Evolutionary conservation across 2,797 vertebrate genomes (phyloP).

Genomic region (Hydrophis major): DNA sequence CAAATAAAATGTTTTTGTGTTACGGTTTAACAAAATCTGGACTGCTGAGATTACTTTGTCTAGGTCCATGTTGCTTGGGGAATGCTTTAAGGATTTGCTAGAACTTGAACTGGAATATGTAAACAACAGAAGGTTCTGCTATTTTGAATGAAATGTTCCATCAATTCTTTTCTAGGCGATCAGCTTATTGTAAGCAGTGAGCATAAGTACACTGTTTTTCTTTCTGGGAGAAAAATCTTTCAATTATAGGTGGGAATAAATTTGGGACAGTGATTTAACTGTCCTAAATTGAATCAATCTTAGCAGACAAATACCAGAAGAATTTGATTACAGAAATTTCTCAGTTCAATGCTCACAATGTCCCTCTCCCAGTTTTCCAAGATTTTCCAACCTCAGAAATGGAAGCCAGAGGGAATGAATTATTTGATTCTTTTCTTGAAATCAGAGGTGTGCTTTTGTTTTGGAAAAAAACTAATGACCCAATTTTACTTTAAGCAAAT

Average conservation of each 20-base stretch:
- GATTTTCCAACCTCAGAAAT: neutral
- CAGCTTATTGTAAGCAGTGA: neutral
- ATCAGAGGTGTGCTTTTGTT: neutral
- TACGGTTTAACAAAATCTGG: neutral
- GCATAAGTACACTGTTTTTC: neutral
- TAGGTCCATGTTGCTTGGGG: neutral
- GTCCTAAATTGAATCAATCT: neutral
- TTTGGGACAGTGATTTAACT: neutral
- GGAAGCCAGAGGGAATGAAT: neutral
- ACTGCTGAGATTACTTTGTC: neutral
- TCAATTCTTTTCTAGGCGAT: neutral
- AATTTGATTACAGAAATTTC: neutral
- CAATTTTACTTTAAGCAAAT: neutral
- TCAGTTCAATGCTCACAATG: neutral
- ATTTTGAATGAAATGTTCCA: neutral
- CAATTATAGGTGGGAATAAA: neutral
- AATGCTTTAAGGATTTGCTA: neutral
- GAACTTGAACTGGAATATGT: neutral
- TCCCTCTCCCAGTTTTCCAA: neutral
- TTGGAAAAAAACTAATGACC: neutral
- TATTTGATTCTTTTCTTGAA: neutral
- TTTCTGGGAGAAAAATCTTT: neutral
- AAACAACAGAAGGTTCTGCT: neutral
- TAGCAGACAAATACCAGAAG: neutral
- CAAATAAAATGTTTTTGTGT: neutral